These are phyloP conservation scores for Butorides virescens DNA, from an alignment of 2,113 vertebrate species.

Conservation along the genomic window DNA sequence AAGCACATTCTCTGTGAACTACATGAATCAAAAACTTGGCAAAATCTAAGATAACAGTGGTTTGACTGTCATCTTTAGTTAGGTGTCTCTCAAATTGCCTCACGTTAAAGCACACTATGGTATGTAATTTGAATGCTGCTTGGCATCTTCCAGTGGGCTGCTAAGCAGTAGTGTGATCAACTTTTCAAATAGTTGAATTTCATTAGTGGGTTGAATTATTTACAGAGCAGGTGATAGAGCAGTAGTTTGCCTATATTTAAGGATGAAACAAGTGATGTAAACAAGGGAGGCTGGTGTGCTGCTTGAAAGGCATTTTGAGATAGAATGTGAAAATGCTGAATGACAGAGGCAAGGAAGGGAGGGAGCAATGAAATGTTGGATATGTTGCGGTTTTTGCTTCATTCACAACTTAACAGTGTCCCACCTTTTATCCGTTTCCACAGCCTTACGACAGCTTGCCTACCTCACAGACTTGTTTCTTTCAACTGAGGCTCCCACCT, in stretches of 20 bases:
- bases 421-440: constrained; percentile 32
- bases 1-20: background rate
- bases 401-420: background rate
- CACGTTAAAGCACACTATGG: background rate
- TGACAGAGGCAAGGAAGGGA: background rate
- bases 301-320: background rate
- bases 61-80: background rate
- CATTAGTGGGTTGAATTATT: background rate
- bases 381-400: background rate
- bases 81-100: background rate
- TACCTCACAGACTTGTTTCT: constrained; percentile 91
- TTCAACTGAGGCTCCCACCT: constrained; percentile 85
- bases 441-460: constrained; percentile 89
- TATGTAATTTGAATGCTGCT: background rate
- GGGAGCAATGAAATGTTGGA: background rate
- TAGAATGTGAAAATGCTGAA: background rate
- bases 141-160: background rate
- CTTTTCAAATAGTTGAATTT: background rate
- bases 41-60: background rate
- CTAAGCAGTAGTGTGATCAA: background rate
- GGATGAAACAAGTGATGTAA: background rate
- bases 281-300: background rate
- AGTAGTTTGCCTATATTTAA: background rate
- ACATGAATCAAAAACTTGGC: background rate
- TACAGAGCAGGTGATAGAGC: background rate